Percentiles rank a stretch among this genome's conserved stretches.
These are phyloP conservation scores for Laticauda colubrina DNA, from an alignment of 2,113 vertebrate genomes.

Conservation along the genomic window DNA sequence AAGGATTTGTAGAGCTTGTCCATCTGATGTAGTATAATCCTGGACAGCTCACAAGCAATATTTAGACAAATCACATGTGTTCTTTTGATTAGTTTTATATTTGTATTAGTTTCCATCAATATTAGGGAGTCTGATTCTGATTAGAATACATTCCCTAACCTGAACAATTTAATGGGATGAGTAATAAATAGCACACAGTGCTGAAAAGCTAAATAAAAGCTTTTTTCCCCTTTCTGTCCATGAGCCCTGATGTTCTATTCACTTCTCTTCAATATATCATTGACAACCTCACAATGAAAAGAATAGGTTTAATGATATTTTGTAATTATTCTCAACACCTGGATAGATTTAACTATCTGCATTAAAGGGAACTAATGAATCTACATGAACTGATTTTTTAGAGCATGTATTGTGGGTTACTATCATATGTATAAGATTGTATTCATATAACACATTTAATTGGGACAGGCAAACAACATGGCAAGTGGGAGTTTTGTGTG, in stretches of 20 bases:
- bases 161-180: constrained; percentile 38
- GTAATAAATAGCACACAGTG: constrained; percentile 5
- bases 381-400: background rate
- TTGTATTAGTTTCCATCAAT: background rate
- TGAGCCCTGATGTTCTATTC: background rate
- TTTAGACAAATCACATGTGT: constrained; percentile 23
- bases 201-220: background rate
- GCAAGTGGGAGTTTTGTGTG: background rate
- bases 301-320: background rate
- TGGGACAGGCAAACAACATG: background rate
- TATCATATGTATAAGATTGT: background rate
- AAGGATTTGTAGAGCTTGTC: background rate
- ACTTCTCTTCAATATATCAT: background rate
- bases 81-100: constrained; percentile 27
- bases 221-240: constrained; percentile 21
- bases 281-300: background rate
- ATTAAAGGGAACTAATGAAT: background rate
- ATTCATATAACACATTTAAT: background rate
- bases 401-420: constrained; percentile 38
- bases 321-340: background rate
- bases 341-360: background rate
- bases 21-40: background rate
- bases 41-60: background rate
- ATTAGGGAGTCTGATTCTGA: background rate
- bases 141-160: background rate